Percentiles rank a stretch among this genome's conserved stretches.
Evolutionary conservation across 64 coral and sea anemone genomes (phyloP).

Genomic region (Hydrozoanthus tunicans): DNA sequence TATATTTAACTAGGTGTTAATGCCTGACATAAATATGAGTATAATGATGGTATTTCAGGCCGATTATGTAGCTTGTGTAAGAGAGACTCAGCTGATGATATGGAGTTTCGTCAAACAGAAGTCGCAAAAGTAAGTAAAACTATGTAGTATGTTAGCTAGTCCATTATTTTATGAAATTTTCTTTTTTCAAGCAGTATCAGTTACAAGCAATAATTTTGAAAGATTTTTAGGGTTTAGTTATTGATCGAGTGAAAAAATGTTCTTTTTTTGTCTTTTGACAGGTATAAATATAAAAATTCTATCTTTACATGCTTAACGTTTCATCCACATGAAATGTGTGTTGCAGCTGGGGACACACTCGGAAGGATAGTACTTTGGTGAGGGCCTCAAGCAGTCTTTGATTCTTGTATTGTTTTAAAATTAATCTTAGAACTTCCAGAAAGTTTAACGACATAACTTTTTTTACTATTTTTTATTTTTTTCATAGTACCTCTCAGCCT

Average conservation of each 20-base stretch:
- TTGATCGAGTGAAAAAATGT: no score
- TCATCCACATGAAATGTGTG: slow-evolving; percentile 78
- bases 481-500: no score
- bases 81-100: background rate
- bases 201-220: no score
- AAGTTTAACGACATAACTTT: no score
- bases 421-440: background rate
- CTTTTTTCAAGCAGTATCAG: no score
- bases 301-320: slow-evolving; percentile 70
- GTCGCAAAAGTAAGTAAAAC: slow-evolving; percentile 20
- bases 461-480: no score
- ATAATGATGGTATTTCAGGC: background rate
- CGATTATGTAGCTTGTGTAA: slow-evolving; percentile 41
- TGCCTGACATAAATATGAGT: background rate
- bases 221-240: no score
- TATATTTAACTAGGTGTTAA: background rate
- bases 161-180: no score
- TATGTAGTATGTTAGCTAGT: background rate
- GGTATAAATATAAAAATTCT: slow-evolving; percentile 34
- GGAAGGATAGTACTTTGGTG: slow-evolving; percentile 87
- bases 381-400: background rate
- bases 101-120: slow-evolving; percentile 35
- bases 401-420: background rate
- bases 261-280: background rate
- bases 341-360: slow-evolving; percentile 62